A percentile compares a stretch with the other conserved stretches of the same genome.
Conservation (phyloP, 2,797 vertebrate species). For the Artibeus lituratus region DNA sequence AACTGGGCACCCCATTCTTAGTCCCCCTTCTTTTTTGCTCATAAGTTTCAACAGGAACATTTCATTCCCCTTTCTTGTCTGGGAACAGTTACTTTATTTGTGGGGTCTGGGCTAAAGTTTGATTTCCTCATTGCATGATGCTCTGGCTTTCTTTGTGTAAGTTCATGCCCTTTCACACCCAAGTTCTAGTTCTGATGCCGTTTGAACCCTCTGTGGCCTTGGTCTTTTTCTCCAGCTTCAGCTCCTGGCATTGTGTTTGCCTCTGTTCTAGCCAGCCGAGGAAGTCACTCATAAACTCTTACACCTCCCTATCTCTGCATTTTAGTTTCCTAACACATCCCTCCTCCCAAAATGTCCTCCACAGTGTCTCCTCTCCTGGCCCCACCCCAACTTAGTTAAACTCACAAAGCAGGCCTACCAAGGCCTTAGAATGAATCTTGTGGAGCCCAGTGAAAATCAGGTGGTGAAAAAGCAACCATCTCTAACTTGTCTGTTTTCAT, state of each 20-base stretch:
- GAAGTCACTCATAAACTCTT: not conserved
- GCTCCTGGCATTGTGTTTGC: not conserved
- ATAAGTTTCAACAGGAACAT: not conserved
- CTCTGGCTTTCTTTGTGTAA: not conserved
- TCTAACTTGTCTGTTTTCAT: not conserved
- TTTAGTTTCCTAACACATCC: no score
- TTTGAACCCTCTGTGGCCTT: not conserved
- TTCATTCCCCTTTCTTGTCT: conserved; percentile 29
- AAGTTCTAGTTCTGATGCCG: not conserved
- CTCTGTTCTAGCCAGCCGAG: not conserved
- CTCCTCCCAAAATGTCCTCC: not conserved
- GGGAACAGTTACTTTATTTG: conserved; percentile 21
- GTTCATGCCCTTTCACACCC: not conserved
- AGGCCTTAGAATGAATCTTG: not conserved
- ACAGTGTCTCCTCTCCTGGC: accelerated
- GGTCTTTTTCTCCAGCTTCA: not conserved
- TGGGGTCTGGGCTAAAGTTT: conserved; percentile 3
- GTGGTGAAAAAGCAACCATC: not conserved
- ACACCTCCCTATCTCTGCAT: not conserved
- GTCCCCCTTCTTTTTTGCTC: conserved; percentile 16
- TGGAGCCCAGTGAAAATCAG: conserved; percentile 1
- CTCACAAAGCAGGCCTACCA: not conserved
- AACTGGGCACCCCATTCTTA: conserved; percentile 37
- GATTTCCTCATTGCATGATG: not conserved
- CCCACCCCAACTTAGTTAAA: not conserved